These are phyloP conservation scores for Sakesphorus luctuosus DNA, from an alignment of 2,113 vertebrate genomes.

Conservation along the genomic window DNA sequence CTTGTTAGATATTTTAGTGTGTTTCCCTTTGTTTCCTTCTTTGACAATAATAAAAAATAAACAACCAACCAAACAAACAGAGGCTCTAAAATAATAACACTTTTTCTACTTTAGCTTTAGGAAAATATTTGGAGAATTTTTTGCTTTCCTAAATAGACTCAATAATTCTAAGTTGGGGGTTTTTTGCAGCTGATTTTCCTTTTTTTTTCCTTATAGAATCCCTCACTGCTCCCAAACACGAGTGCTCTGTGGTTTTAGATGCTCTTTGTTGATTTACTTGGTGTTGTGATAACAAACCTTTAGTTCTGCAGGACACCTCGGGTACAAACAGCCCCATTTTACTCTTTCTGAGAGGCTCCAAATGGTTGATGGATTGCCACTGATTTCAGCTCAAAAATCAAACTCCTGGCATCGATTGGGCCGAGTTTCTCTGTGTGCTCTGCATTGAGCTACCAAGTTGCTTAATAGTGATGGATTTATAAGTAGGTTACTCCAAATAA, in stretches of 20 bases:
- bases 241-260: neutral
- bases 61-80: too few species aligned
- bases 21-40: neutral
- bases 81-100: neutral
- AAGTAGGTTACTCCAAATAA: slow-evolving; percentile 4
- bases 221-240: neutral
- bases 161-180: neutral
- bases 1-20: neutral
- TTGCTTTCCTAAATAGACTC: neutral
- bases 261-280: neutral
- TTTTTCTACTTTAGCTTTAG: neutral
- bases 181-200: neutral
- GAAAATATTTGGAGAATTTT: neutral
- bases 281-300: neutral
- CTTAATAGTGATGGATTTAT: slow-evolving; percentile 46
- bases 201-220: neutral
- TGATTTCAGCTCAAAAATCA: slow-evolving; percentile 19
- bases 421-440: neutral
- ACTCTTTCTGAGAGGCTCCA: neutral
- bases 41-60: too few species aligned
- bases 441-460: neutral
- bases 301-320: neutral
- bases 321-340: neutral
- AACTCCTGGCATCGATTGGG: neutral
- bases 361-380: slow-evolving; percentile 9